These are phyloP conservation scores for Selene dorsalis DNA, from an alignment of 2,797 vertebrate species.

Conservation along the genomic window DNA sequence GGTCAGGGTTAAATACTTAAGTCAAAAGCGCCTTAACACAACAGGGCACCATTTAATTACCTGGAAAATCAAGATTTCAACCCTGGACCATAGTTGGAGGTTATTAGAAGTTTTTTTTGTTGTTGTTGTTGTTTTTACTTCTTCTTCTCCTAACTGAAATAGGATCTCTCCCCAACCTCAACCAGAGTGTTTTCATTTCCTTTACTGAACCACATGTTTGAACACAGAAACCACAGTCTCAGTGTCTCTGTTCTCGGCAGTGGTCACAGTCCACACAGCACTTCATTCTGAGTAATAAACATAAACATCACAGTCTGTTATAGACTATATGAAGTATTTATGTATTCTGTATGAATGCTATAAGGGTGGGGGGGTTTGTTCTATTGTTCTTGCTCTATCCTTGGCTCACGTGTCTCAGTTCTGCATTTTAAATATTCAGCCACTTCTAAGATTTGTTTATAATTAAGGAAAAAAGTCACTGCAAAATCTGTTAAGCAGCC, in stretches of 20 bases:
- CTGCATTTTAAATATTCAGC: conserved; percentile 9
- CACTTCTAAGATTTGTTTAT: conserved; percentile 28
- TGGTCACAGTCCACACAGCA: background rate
- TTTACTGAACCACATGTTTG: background rate
- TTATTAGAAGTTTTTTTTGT: too few relatives aligned
- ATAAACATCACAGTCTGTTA: background rate
- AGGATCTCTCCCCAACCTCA: background rate
- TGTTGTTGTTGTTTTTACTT: too few relatives aligned
- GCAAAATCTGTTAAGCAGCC: conserved; percentile 32
- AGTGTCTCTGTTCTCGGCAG: too few relatives aligned
- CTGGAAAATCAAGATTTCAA: too few relatives aligned
- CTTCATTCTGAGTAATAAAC: background rate
- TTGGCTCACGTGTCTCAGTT: background rate
- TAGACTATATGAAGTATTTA: background rate
- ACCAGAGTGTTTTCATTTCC: background rate
- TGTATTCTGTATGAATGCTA: too few relatives aligned
- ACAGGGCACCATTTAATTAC: too few relatives aligned
- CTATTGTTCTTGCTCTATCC: background rate
- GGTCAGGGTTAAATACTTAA: background rate
- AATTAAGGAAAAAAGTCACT: conserved; percentile 3
- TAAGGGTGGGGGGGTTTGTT: background rate
- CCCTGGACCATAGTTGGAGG: too few relatives aligned
- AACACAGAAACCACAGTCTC: background rate
- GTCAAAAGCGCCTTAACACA: too few relatives aligned
- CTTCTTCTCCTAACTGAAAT: background rate